Evolutionary conservation across 2,113 vertebrate species (phyloP), one percentile per base, ranked within the genome.

Genomic region (Perccottus glenii): DNA sequence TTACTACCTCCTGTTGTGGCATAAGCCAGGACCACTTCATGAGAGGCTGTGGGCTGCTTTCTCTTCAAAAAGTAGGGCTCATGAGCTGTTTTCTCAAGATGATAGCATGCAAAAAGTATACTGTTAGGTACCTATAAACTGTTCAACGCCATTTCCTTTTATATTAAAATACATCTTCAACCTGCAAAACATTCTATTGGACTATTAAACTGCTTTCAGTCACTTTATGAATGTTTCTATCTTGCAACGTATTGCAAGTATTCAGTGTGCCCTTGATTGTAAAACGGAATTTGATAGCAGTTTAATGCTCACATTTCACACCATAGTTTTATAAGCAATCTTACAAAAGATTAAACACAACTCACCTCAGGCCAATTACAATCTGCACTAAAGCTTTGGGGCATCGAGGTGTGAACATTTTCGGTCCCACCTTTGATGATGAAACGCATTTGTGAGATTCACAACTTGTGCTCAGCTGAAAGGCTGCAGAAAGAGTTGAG

Each of bases 401-500:
- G 15, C 73, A 50, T 15, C 58, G 36, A 43, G 43, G 11, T 42
- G 35, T 40, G 48, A 80, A 44, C 46, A 60, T 58, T 43, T 67
- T 67, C 66, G 36, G 36, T 70, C 6, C 36, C 64, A 75, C 42
- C 19, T 52, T 72, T 52, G 15, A 16, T 52, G 15, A 16, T 38
- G 45, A 32, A 2, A 55, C 4, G 1, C 8, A 11, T 44, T 32
- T 46, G 58, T 19, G 6, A 68, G 60, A 63, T 58, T 73, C 64
- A 60, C 69, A 81, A 40, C 19, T 67, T 60, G 9, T 8, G 27
- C 48, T 55, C 19, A 58, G 51, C 33, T 55, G 51, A 43, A 19
- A 60, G 32, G 60, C 45, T 61, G 35, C 16, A n/a, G 33, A 44
- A 11, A 35, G n/a, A 80, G n/a, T 51, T 36, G 33, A 47, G 45